A percentile compares a stretch with the other conserved stretches of the same genome.
phyloP scores from a whole-genome alignment of 2,888 invertebrate species.

The Sarcophaga variegata region DNA sequence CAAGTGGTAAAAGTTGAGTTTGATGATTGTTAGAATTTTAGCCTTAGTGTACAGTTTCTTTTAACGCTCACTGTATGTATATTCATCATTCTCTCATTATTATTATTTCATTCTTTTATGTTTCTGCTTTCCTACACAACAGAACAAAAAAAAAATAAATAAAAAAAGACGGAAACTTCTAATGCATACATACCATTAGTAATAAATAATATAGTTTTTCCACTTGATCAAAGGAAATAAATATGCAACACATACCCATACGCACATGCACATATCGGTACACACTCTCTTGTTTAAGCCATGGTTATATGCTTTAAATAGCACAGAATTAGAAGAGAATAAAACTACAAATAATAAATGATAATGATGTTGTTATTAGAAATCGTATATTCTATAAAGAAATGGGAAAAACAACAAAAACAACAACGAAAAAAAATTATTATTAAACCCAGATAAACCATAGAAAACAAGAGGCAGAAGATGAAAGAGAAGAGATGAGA shows the following conservation, averaged over 20 bases:
- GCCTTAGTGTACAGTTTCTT: too few species aligned
- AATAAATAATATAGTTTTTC: slow-evolving; percentile 65
- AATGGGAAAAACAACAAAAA: slow-evolving; percentile 13
- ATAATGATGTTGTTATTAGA: slow-evolving; percentile 53
- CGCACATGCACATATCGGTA: slow-evolving; percentile 17
- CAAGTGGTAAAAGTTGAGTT: too few species aligned
- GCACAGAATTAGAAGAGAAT: slow-evolving; percentile 38
- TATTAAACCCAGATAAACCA: slow-evolving; percentile 5
- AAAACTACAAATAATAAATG: slow-evolving; percentile 36
- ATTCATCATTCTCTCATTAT: background rate
- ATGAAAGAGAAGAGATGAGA: background rate
- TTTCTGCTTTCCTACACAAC: slow-evolving; percentile 19
- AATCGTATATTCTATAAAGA: background rate
- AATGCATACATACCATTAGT: slow-evolving; percentile 7
- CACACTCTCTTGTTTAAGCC: too few species aligned
- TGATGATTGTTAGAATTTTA: too few species aligned
- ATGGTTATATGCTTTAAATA: slow-evolving; percentile 38
- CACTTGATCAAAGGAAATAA: slow-evolving; percentile 66
- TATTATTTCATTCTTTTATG: slow-evolving; percentile 18
- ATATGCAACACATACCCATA: slow-evolving; percentile 13
- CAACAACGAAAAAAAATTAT: slow-evolving; percentile 2
- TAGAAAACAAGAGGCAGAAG: slow-evolving; percentile 19
- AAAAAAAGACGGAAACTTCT: background rate
- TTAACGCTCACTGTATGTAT: too few species aligned
- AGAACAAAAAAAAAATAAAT: background rate